These are phyloP conservation scores for Enoplosus armatus DNA, from an alignment of 2,797 vertebrate species.

Conservation along the genomic window DNA sequence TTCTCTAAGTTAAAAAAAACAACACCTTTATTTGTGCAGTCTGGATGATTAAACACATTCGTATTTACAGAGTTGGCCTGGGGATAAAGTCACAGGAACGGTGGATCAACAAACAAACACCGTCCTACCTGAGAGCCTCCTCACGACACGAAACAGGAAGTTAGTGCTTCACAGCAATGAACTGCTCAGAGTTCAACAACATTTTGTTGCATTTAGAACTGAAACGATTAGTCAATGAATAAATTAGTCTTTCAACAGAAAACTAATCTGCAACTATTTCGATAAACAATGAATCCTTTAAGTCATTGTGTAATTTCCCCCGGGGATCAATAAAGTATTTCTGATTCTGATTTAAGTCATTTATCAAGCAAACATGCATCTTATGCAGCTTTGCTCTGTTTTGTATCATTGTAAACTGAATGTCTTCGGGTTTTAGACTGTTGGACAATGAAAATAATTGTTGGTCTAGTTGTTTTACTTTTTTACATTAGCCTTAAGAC, in stretches of 20 bases:
- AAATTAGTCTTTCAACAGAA: neutral
- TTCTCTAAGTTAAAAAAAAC: neutral
- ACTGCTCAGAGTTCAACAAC: neutral
- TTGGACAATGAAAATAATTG: neutral
- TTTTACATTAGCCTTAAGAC: neutral
- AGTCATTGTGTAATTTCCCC: no score
- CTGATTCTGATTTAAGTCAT: neutral
- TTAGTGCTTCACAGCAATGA: neutral
- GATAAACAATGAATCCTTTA: neutral
- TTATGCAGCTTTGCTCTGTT: neutral
- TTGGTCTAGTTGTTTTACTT: neutral
- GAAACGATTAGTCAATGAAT: neutral
- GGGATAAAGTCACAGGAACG: neutral
- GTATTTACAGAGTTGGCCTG: conserved; percentile 22
- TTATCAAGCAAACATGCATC: neutral
- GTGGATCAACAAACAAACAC: conserved; percentile 4
- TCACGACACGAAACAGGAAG: neutral
- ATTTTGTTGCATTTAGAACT: neutral
- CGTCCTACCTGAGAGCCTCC: neutral
- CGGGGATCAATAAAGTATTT: no score
- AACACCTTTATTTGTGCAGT: neutral
- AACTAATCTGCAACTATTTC: neutral
- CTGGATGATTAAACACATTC: conserved; percentile 14
- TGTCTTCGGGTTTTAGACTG: neutral
- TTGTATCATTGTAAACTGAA: neutral